phyloP scores from a whole-genome alignment of 1,140 invertebrate species.

The Portunus trituberculatus region DNA sequence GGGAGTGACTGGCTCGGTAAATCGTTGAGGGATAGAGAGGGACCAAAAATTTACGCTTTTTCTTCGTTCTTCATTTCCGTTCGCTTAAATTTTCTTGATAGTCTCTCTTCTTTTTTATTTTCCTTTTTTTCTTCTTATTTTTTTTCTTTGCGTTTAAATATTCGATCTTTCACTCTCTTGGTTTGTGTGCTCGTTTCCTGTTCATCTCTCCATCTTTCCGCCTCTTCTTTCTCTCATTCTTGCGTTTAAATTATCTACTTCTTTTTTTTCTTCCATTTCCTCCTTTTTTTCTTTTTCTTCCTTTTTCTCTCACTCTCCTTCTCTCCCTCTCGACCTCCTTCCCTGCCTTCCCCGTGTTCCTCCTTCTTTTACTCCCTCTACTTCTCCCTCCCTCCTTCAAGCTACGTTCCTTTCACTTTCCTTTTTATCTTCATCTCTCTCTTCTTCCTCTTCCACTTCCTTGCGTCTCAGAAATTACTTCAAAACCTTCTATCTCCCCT shows the following conservation, averaged over 20 bases:
- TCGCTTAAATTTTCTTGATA: neutral
- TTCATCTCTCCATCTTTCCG: constrained; percentile 8
- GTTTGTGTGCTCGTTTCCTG: too few relatives aligned
- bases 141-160: neutral
- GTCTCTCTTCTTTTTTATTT: too few relatives aligned
- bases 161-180: too few relatives aligned
- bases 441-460: neutral
- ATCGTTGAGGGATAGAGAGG: too few relatives aligned
- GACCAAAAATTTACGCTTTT: too few relatives aligned
- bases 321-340: neutral
- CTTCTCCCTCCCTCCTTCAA: neutral
- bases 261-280: neutral
- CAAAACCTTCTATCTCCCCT: neutral
- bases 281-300: neutral
- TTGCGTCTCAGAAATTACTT: neutral
- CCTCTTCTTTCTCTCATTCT: neutral
- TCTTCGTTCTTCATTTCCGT: neutral
- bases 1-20: too few relatives aligned
- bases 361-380: neutral
- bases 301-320: neutral
- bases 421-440: neutral
- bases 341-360: neutral
- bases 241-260: neutral
- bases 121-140: neutral
- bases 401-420: neutral